A percentile compares a stretch with the other conserved stretches of the same genome.
Conservation (phyloP, 2,797 vertebrate species). For the Astyanax mexicanus region DNA sequence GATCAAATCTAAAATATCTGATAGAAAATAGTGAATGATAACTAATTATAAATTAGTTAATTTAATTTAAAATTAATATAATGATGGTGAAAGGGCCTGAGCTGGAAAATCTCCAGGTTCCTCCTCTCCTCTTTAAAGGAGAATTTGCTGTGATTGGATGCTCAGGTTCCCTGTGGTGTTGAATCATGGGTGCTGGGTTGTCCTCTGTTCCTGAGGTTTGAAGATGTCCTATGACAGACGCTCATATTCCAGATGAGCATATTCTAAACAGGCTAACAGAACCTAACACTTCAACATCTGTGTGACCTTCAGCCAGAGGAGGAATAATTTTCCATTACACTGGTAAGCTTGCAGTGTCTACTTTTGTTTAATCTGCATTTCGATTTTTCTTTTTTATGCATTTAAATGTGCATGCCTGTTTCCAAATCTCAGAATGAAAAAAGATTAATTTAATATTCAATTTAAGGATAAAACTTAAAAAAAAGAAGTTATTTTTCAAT, state of each 20-base stretch:
- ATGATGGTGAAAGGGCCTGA: slow-evolving; percentile 40
- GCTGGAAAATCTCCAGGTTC: slow-evolving; percentile 49
- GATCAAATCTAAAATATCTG: background rate
- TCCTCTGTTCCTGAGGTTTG: slow-evolving; percentile 53
- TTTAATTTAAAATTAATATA: background rate
- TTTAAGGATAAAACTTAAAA: too few relatives aligned
- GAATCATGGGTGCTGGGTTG: slow-evolving; percentile 64
- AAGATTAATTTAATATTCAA: too few relatives aligned
- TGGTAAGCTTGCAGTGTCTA: slow-evolving; percentile 13
- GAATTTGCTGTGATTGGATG: slow-evolving; percentile 69
- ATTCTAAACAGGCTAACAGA: background rate
- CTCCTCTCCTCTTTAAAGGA: slow-evolving; percentile 42
- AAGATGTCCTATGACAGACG: slow-evolving; percentile 33
- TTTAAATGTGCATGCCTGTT: too few relatives aligned
- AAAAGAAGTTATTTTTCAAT: too few relatives aligned
- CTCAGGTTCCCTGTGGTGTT: slow-evolving; percentile 68
- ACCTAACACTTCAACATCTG: background rate
- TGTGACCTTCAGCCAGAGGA: background rate
- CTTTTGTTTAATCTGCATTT: background rate
- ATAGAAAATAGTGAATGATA: background rate
- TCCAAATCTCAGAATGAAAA: too few relatives aligned
- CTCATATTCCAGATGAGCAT: background rate
- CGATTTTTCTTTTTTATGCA: background rate
- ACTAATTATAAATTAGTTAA: background rate
- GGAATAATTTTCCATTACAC: background rate